Evolutionary conservation across 2,113 vertebrate genomes (phyloP).

Genomic region (Lophius piscatorius): DNA sequence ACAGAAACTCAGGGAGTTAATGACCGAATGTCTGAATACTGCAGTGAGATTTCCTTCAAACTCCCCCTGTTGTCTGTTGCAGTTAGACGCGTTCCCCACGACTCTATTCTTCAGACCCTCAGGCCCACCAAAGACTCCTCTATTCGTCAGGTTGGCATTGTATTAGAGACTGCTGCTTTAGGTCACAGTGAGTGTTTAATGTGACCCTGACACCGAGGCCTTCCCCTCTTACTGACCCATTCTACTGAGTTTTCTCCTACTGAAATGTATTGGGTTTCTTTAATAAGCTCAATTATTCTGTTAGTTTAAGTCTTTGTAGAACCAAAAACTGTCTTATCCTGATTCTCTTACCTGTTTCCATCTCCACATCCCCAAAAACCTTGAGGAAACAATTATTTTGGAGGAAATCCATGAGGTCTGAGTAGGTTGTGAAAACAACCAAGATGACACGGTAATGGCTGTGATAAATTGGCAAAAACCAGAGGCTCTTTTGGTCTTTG

Average conservation of each 20-base stretch:
- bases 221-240: constrained; percentile 43
- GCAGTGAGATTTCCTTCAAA: constrained; percentile 47
- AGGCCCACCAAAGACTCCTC: background rate
- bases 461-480: constrained; percentile 60
- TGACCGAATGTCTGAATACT: constrained; percentile 57
- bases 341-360: constrained; percentile 29
- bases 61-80: constrained; percentile 42
- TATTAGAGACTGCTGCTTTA: constrained; percentile 61
- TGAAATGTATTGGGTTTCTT: constrained; percentile 40
- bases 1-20: constrained; percentile 31
- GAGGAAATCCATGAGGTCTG: constrained; percentile 75
- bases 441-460: constrained; percentile 64
- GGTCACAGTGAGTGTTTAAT: constrained; percentile 43
- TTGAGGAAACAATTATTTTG: constrained; percentile 74
- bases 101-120: constrained; percentile 36
- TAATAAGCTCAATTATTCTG: constrained; percentile 61
- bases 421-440: constrained; percentile 62
- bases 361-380: constrained; percentile 45
- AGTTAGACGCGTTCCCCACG: constrained; percentile 10
- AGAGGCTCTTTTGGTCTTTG: constrained; percentile 53
- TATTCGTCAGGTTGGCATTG: constrained; percentile 33
- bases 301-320: constrained; percentile 37
- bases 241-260: constrained; percentile 35
- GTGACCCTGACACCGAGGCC: constrained; percentile 51
- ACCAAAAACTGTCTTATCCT: constrained; percentile 37